A percentile compares a stretch with the other conserved stretches of the same genome.
phyloP scores from a whole-genome alignment of 2,888 invertebrate species.

The Xylota sylvarum region DNA sequence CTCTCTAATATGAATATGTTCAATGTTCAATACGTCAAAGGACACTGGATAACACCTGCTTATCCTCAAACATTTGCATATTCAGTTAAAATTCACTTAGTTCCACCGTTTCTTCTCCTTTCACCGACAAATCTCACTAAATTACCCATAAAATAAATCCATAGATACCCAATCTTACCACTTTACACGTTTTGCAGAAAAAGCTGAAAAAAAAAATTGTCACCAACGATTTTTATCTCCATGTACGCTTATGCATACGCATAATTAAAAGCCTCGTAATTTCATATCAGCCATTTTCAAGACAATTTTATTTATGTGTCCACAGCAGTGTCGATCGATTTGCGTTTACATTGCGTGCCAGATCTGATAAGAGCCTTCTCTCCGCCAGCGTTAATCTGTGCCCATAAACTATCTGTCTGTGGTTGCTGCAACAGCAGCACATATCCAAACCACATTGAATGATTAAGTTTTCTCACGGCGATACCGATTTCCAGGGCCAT shows the following conservation, averaged over 20 bases:
- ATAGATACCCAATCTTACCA: slow-evolving; percentile 27
- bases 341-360: slow-evolving; percentile 76
- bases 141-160: slow-evolving; percentile 27
- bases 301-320: slow-evolving; percentile 73
- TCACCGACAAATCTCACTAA: background rate
- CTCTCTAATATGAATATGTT: too few species aligned
- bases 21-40: too few species aligned
- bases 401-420: slow-evolving; percentile 61
- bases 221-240: slow-evolving; percentile 60
- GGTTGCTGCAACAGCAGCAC: slow-evolving; percentile 33
- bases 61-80: too few species aligned
- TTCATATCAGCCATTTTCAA: slow-evolving; percentile 63
- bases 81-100: background rate
- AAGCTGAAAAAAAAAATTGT: slow-evolving; percentile 27
- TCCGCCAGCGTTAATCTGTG: slow-evolving; percentile 63
- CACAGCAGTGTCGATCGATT: slow-evolving; percentile 72
- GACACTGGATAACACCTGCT: too few species aligned
- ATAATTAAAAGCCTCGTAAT: slow-evolving; percentile 73
- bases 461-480: slow-evolving; percentile 72
- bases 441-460: slow-evolving; percentile 33
- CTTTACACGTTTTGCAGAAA: slow-evolving; percentile 1
- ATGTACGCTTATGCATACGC: slow-evolving; percentile 17
- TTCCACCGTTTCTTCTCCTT: background rate
- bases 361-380: slow-evolving; percentile 71
- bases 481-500: slow-evolving; percentile 60